These are phyloP conservation scores for Parascotia fuliginaria DNA, from an alignment of 2,888 invertebrate species.

Conservation along the genomic window DNA sequence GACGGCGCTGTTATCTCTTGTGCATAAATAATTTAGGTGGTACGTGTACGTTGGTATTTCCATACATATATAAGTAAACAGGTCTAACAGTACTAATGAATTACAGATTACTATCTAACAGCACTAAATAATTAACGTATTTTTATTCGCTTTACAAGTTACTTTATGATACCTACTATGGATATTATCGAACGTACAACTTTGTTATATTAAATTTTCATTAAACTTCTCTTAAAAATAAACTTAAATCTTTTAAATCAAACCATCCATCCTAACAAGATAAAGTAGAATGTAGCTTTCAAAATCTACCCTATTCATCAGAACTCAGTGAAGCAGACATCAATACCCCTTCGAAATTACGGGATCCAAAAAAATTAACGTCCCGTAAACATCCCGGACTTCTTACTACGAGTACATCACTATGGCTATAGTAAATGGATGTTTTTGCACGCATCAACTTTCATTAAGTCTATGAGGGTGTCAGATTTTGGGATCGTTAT, in stretches of 20 bases:
- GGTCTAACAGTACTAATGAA: no score
- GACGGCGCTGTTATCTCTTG: no score
- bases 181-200: no score
- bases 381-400: constrained; percentile 1
- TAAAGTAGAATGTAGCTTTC: neutral
- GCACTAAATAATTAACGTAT: no score
- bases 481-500: constrained; percentile 27
- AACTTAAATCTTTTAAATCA: neutral
- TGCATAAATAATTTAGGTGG: no score
- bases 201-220: no score
- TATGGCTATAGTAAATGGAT: constrained; percentile 20
- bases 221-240: no score
- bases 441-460: constrained; percentile 40
- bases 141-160: no score
- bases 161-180: no score
- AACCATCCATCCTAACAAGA: neutral
- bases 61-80: no score
- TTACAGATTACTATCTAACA: no score
- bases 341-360: neutral
- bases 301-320: neutral
- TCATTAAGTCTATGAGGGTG: constrained; percentile 32
- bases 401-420: constrained; percentile 15
- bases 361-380: neutral
- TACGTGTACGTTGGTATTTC: no score
- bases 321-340: neutral